These are phyloP conservation scores for Sylvicola cinctus DNA, from an alignment of 2,888 invertebrate species.

Conservation along the genomic window DNA sequence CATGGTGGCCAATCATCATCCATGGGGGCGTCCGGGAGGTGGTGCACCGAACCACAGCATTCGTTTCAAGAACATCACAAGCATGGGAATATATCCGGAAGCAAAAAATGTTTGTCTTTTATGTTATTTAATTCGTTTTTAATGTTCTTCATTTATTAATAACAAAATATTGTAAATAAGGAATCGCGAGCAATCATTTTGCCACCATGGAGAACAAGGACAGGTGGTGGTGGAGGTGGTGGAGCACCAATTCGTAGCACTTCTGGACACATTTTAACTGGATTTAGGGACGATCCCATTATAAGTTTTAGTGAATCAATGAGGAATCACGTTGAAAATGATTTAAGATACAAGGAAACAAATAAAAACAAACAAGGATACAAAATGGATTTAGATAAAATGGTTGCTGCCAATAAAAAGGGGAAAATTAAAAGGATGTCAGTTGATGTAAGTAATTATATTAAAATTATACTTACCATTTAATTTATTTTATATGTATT, in stretches of 20 bases:
- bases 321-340: slow-evolving; percentile 45
- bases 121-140: background rate
- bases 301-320: slow-evolving; percentile 38
- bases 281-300: slow-evolving; percentile 36
- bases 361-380: slow-evolving; percentile 29
- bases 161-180: too few species aligned
- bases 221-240: slow-evolving; percentile 4
- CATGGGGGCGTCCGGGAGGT: slow-evolving; percentile 58
- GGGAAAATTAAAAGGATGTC: slow-evolving; percentile 3
- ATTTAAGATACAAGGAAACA: slow-evolving; percentile 39
- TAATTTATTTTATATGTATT: background rate
- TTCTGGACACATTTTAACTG: slow-evolving; percentile 18
- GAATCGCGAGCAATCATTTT: slow-evolving; percentile 4
- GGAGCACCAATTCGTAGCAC: slow-evolving; percentile 11
- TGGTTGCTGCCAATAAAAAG: slow-evolving; percentile 6
- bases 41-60: slow-evolving; percentile 48
- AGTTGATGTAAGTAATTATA: slow-evolving; percentile 2
- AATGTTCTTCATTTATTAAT: too few species aligned
- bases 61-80: slow-evolving; percentile 44
- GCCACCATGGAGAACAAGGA: background rate
- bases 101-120: slow-evolving; percentile 25
- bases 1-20: slow-evolving; percentile 51
- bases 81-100: slow-evolving; percentile 44
- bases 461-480: background rate
- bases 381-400: slow-evolving; percentile 25